Percentiles rank a stretch among this genome's conserved stretches.
These are phyloP conservation scores for Megaustenia siamemsis DNA, from an alignment of 2,888 invertebrate species.

Conservation along the genomic window DNA sequence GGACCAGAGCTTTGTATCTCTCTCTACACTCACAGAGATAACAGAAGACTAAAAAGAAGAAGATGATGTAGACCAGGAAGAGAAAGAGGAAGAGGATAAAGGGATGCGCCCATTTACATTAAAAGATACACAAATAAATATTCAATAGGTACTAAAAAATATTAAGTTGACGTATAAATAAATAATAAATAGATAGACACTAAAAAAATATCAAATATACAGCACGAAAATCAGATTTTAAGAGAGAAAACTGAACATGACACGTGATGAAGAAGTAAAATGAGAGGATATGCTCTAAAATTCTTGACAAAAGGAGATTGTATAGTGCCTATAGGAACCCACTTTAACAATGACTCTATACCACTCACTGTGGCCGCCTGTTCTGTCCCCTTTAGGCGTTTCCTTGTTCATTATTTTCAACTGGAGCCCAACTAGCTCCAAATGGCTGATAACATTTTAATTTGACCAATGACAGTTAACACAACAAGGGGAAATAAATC, in stretches of 20 bases:
- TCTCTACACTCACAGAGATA: too few relatives aligned
- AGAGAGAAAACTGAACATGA: too few relatives aligned
- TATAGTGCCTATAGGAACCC: neutral
- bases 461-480: slow-evolving; percentile 18
- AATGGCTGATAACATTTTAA: slow-evolving; percentile 23
- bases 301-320: neutral
- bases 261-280: too few relatives aligned
- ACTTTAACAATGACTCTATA: too few relatives aligned
- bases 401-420: neutral
- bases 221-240: neutral
- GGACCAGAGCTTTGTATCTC: too few relatives aligned
- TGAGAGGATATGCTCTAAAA: too few relatives aligned
- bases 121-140: neutral
- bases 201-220: neutral
- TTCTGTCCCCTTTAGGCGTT: neutral
- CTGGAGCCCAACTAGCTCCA: slow-evolving; percentile 21
- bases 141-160: neutral
- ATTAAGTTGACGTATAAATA: too few relatives aligned
- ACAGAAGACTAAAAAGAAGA: neutral
- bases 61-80: neutral
- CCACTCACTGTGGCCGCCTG: too few relatives aligned
- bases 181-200: neutral
- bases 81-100: neutral
- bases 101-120: neutral
- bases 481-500: slow-evolving; percentile 22